These are phyloP conservation scores for Catocala sponsa DNA, from an alignment of 2,888 invertebrate species.

Conservation along the genomic window DNA sequence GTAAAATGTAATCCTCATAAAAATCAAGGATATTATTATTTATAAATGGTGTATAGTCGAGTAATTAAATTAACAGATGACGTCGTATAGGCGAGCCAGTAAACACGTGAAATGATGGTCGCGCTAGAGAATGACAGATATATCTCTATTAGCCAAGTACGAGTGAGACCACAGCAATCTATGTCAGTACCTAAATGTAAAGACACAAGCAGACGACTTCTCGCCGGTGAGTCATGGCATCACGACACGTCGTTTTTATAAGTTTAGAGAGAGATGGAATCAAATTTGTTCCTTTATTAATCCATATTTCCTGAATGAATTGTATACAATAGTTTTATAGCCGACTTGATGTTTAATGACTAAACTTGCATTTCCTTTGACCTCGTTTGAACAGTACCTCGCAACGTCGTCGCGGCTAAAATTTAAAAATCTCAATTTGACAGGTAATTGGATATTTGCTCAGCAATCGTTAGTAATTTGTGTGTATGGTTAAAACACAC, in stretches of 20 bases:
- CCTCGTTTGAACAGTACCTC: constrained; percentile 42
- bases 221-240: constrained; percentile 71
- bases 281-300: constrained; percentile 36
- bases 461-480: constrained; percentile 34
- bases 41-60: constrained; percentile 60
- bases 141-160: constrained; percentile 55
- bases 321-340: constrained; percentile 26
- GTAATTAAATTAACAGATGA: constrained; percentile 82
- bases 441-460: constrained; percentile 37
- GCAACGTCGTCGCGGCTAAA: constrained; percentile 19
- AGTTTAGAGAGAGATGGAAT: constrained; percentile 17
- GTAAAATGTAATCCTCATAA: constrained; percentile 25
- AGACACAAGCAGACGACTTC: constrained; percentile 71
- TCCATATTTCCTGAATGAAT: constrained; percentile 49
- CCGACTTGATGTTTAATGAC: constrained; percentile 28
- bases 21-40: constrained; percentile 50
- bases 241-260: constrained; percentile 60
- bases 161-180: constrained; percentile 73
- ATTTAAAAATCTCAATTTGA: constrained; percentile 8
- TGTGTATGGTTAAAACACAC: constrained; percentile 61
- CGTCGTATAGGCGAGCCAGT: constrained; percentile 68
- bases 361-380: constrained; percentile 47
- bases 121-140: constrained; percentile 68
- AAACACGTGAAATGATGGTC: constrained; percentile 63
- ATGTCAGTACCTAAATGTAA: constrained; percentile 64